Percentiles rank a stretch among this genome's conserved stretches.
phyloP scores from a whole-genome alignment of 2,113 vertebrate genomes.

The Pan troglodytes region DNA sequence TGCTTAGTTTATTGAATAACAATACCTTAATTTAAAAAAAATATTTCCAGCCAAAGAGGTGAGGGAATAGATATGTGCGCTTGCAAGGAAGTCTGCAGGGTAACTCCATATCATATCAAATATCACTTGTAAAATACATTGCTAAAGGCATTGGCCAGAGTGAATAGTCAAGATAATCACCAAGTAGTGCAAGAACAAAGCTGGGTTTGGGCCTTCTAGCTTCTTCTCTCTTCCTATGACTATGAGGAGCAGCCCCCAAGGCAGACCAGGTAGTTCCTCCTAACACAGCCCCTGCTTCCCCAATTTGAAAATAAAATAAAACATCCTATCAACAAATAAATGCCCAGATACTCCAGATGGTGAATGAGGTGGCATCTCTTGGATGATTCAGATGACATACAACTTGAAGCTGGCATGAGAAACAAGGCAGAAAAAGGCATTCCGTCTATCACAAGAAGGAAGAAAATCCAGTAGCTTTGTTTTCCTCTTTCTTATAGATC shows the following conservation, averaged over 20 bases:
- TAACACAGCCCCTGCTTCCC: background rate
- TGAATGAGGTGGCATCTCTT: background rate
- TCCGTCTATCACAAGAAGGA: background rate
- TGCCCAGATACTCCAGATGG: background rate
- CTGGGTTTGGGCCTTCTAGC: too few relatives aligned
- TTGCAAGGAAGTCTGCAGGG: background rate
- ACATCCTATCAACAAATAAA: background rate
- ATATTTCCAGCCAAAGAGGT: background rate
- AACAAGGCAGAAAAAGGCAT: background rate
- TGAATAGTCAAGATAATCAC: background rate
- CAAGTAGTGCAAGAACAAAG: background rate
- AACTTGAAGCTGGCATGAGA: background rate
- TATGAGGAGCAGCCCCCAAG: background rate
- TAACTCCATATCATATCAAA: background rate
- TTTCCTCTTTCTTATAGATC: background rate
- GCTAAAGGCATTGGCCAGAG: background rate
- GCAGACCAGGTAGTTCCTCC: background rate
- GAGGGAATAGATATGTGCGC: background rate
- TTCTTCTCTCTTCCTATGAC: too few relatives aligned
- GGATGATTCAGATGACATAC: background rate
- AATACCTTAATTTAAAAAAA: conserved; percentile 4
- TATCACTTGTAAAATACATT: background rate
- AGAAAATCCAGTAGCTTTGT: background rate
- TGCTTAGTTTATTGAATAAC: background rate
- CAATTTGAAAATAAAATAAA: background rate